phyloP scores from a whole-genome alignment of 1,140 invertebrate species.

The Teleogryllus occipitalis region DNA sequence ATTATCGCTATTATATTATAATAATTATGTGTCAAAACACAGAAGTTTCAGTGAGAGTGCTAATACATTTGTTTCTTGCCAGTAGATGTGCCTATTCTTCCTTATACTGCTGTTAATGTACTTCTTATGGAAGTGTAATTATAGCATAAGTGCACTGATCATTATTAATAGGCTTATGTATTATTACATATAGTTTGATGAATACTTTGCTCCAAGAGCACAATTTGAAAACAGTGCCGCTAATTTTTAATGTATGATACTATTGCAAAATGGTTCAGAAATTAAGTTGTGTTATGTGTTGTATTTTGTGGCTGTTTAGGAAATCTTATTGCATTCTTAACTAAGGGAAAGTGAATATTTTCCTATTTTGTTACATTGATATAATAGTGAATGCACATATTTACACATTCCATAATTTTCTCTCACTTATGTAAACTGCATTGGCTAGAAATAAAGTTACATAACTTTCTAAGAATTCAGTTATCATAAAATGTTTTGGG shows the following conservation, averaged over 20 bases:
- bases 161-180: background rate
- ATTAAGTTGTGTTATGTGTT: background rate
- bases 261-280: background rate
- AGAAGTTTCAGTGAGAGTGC: background rate
- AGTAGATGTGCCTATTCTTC: constrained; percentile 1
- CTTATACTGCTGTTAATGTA: background rate
- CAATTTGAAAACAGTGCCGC: background rate
- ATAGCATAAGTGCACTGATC: background rate
- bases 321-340: background rate
- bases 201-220: background rate
- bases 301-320: background rate
- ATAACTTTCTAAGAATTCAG: too few relatives aligned
- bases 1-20: background rate
- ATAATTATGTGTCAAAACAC: background rate
- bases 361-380: background rate
- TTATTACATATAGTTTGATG: background rate
- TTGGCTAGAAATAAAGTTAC: too few relatives aligned
- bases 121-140: background rate
- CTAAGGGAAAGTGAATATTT: background rate
- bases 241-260: background rate
- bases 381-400: background rate
- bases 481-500: too few relatives aligned
- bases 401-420: background rate
- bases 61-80: background rate
- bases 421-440: too few relatives aligned